Evolutionary conservation across 2,113 vertebrate species (phyloP).

Genomic region (Colossoma macropomum): DNA sequence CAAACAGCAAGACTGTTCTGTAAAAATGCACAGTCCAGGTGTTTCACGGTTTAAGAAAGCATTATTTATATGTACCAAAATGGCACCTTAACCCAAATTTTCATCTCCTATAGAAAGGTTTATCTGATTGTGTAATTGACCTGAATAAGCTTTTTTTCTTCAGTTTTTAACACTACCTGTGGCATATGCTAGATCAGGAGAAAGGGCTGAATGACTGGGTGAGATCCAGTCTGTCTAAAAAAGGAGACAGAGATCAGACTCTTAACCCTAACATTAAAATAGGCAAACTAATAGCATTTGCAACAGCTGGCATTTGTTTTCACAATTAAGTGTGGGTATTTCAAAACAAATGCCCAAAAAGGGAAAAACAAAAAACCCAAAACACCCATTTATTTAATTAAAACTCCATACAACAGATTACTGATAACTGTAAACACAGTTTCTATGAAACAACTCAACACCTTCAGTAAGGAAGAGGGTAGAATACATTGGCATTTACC

Average conservation of each 20-base stretch:
- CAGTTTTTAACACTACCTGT: slow-evolving; percentile 58
- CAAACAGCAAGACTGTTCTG: slow-evolving; percentile 4
- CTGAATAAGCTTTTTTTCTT: slow-evolving; percentile 35
- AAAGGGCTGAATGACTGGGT: not conserved
- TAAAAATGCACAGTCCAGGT: not conserved
- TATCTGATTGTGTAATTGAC: too few relatives aligned
- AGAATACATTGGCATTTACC: slow-evolving; percentile 88
- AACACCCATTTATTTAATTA: slow-evolving; percentile 18
- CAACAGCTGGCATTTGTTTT: slow-evolving; percentile 29
- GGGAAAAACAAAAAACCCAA: not conserved
- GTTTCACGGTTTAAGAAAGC: not conserved
- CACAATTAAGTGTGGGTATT: slow-evolving; percentile 32
- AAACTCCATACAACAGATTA: not conserved
- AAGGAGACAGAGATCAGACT: not conserved
- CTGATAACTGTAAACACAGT: not conserved
- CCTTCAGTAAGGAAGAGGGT: slow-evolving; percentile 96
- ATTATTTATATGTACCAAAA: not conserved
- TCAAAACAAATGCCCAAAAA: slow-evolving; percentile 29
- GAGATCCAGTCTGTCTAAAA: not conserved
- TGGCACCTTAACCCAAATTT: not conserved
- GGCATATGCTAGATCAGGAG: slow-evolving; percentile 26
- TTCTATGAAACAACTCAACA: slow-evolving; percentile 17
- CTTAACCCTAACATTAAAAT: slow-evolving; percentile 56
- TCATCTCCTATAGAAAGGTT: slow-evolving; percentile 52
- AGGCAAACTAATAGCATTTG: slow-evolving; percentile 37